Evolutionary conservation across 2,797 vertebrate genomes (phyloP), one percentile per base, ranked within the genome.

Genomic region (Gephyroberyx darwinii): DNA sequence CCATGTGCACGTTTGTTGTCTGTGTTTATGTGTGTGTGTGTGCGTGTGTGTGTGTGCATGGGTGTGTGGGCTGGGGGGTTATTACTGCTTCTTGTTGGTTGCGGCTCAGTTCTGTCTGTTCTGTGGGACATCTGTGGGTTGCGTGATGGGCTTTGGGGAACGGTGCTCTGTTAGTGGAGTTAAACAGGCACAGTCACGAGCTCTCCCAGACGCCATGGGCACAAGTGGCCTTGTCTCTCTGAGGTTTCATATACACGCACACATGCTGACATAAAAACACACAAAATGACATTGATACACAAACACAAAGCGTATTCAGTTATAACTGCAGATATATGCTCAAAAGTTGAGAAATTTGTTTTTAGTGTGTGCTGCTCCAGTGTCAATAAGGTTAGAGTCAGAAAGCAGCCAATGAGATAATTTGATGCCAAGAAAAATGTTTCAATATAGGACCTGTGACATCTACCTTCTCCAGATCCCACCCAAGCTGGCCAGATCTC

Each of bases 121-220:
- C 90, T 93, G 91, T 91, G 87, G 91, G 88, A 91, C 93, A 93
- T 92, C 89, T 94, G 93, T 93, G 92, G 90, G 82, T 94, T 93
- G 91, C 92, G 91, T 94, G 92, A 91, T 91, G 90, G 88, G 85
- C 82, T 91, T 82, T 86, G 88, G 85, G 87, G 90, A 92, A 81
- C 86, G 86, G 90, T 89, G 84, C 85, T 90, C 92, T 90, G 88
- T 88, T 92, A 86, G 92, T 56, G 69, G 89, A 93, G 89, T 90
- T 93, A 93, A 94, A 92, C 90, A 91, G 92, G 69, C 90, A 39
- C 90, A 91, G 92, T 93, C 93, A 93, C 91, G 91, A 92, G 90
- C 91, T 88, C 86, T 57, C 84, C 71, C 88, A 91, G 87, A 93
- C 85, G 89, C 92, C 91, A 91, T 73, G 70, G 89, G 91, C 91